Evolutionary conservation across 2,113 vertebrate species (phyloP).

Genomic region (Pseudopipra pipra): DNA sequence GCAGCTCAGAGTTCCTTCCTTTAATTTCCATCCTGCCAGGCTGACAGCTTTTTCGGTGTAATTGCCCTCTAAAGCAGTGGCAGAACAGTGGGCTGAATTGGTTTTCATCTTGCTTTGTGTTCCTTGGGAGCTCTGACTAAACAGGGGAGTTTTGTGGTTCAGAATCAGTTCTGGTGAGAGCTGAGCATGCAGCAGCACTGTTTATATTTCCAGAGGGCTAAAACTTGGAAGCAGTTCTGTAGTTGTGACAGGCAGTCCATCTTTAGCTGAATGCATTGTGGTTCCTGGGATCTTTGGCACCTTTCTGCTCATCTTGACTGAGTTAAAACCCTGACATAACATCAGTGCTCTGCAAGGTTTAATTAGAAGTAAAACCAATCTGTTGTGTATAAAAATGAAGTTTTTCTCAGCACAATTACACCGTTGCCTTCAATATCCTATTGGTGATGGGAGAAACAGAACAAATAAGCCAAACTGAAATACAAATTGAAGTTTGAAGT

Average conservation of each 20-base stretch:
- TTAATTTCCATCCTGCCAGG: background rate
- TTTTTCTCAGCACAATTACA: background rate
- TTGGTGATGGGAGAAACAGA: background rate
- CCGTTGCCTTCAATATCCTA: background rate
- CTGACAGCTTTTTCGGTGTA: background rate
- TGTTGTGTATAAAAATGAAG: background rate
- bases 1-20: background rate
- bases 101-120: background rate
- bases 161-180: background rate
- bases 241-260: background rate
- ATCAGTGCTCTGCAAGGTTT: background rate
- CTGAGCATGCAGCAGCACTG: background rate
- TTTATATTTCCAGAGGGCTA: background rate
- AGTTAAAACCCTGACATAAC: background rate
- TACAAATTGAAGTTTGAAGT: background rate
- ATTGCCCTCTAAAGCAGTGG: background rate
- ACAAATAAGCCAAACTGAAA: background rate
- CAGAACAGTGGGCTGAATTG: background rate
- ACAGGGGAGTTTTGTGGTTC: background rate
- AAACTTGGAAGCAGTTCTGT: background rate
- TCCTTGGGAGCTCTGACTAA: background rate
- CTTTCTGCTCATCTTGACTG: background rate
- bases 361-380: background rate
- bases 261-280: background rate
- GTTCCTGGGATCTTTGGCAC: background rate